Conservation (phyloP, 2,797 vertebrate species). For the Picus viridis region DNA sequence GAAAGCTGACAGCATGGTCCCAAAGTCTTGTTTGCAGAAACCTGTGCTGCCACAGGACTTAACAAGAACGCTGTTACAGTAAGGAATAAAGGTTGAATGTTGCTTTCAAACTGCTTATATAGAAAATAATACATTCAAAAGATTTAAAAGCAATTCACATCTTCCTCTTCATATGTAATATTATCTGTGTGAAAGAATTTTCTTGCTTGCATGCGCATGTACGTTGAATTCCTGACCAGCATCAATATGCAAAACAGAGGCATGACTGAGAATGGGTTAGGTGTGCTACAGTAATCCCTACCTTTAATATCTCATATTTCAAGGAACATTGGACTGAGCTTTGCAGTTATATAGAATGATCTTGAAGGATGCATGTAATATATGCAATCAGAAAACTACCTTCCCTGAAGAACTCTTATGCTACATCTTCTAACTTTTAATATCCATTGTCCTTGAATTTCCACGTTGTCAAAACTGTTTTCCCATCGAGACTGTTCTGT, state of each 20-base stretch:
- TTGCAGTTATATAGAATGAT: background rate
- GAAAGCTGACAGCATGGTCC: background rate
- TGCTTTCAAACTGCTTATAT: background rate
- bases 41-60: background rate
- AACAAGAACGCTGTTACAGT: background rate
- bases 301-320: background rate
- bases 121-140: background rate
- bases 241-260: background rate
- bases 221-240: background rate
- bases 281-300: background rate
- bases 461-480: background rate
- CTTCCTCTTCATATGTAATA: background rate
- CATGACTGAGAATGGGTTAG: background rate
- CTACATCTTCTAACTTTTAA: background rate
- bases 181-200: background rate
- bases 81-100: background rate
- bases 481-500: background rate
- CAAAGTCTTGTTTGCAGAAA: background rate
- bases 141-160: background rate
- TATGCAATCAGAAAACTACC: background rate
- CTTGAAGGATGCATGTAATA: background rate
- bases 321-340: background rate
- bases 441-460: conserved; percentile 6
- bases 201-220: background rate
- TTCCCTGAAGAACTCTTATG: background rate